Conservation (phyloP, 2,113 vertebrate species). For the Lampris megalopsis region DNA sequence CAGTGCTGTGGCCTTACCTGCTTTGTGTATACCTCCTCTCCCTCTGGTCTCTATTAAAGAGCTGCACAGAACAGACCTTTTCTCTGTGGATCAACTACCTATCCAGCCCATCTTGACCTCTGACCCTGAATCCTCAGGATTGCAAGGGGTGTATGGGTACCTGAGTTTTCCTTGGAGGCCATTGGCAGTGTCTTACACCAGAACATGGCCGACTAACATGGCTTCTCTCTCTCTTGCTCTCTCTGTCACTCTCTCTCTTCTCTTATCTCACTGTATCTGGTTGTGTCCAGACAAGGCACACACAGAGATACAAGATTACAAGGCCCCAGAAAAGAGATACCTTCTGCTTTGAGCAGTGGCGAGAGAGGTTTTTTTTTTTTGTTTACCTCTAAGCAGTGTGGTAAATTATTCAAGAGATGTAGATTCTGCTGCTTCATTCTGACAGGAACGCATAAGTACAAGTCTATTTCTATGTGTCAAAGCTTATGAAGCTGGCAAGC, state of each 20-base stretch:
- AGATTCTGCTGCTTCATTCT: constrained; percentile 72
- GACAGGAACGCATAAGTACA: constrained; percentile 74
- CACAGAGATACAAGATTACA: constrained; percentile 33
- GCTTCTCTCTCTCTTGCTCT: not conserved
- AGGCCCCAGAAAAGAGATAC: constrained; percentile 46
- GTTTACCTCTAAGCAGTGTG: constrained; percentile 16
- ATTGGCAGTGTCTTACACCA: constrained; percentile 23
- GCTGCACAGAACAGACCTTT: constrained; percentile 44
- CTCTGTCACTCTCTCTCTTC: constrained; percentile 5
- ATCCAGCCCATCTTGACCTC: constrained; percentile 53
- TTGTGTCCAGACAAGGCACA: not conserved
- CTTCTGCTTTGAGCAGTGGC: constrained; percentile 15
- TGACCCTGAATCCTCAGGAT: constrained; percentile 33
- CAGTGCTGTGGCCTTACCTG: constrained; percentile 48
- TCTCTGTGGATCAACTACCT: constrained; percentile 45
- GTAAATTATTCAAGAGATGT: constrained; percentile 71
- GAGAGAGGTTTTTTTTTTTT: constrained; percentile 27
- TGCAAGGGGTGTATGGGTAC: constrained; percentile 8
- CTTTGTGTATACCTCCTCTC: constrained; percentile 60
- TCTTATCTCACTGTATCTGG: not conserved
- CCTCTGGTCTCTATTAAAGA: constrained; percentile 76
- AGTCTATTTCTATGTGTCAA: constrained; percentile 75
- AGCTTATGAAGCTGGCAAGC: constrained; percentile 71
- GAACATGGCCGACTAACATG: constrained; percentile 19
- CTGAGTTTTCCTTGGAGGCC: constrained; percentile 51